phyloP scores from a whole-genome alignment of 2,888 invertebrate genomes.

The Uropetala carovei region DNA sequence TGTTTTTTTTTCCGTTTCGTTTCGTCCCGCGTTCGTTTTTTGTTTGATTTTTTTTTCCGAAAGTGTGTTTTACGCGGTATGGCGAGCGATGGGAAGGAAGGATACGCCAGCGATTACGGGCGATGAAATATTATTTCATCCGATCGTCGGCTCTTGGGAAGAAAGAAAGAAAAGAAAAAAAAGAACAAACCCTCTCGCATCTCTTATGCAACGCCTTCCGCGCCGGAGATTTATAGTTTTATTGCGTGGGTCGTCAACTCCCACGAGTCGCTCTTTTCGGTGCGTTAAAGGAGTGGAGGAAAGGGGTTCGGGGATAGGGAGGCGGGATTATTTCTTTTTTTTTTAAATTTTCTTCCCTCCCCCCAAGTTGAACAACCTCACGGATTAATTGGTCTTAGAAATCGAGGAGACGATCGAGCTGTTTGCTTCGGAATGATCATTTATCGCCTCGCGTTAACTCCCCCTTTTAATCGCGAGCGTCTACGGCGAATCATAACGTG shows the following conservation, averaged over 20 bases:
- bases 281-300: background rate
- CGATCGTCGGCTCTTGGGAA: background rate
- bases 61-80: background rate
- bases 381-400: too few species aligned
- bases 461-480: too few species aligned
- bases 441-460: too few species aligned
- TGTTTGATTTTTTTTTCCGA: background rate
- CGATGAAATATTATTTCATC: background rate
- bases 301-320: too few species aligned
- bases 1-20: background rate
- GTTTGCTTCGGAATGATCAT: too few species aligned
- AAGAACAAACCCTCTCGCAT: background rate
- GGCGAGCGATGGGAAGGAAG: background rate
- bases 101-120: background rate
- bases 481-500: too few species aligned
- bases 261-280: background rate
- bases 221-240: constrained; percentile 16
- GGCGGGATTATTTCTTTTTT: background rate
- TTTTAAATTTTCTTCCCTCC: background rate
- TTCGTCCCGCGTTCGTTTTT: background rate
- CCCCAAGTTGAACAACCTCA: too few species aligned
- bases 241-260: constrained; percentile 18
- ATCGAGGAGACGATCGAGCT: too few species aligned
- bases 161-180: too few species aligned
- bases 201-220: background rate